Conservation (phyloP, 1,140 invertebrate genomes). For the Drosophila mayri region DNA sequence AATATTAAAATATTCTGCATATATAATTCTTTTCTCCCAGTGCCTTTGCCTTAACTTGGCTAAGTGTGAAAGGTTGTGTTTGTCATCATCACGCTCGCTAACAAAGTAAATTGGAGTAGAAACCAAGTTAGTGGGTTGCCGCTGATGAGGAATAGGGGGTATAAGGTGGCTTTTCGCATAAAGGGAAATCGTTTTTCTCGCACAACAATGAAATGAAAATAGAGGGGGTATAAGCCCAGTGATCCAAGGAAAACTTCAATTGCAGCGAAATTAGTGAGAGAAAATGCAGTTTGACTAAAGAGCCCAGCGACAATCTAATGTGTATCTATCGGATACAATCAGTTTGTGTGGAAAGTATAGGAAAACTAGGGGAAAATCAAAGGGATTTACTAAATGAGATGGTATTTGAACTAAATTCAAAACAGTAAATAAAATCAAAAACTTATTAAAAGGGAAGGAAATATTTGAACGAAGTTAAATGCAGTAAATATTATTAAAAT, state of each 20-base stretch:
- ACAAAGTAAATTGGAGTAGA: constrained; percentile 42
- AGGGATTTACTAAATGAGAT: background rate
- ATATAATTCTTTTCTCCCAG: background rate
- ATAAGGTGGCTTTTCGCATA: constrained; percentile 42
- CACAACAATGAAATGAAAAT: constrained; percentile 54
- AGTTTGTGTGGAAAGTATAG: background rate
- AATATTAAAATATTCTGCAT: background rate
- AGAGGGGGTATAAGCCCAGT: constrained; percentile 15
- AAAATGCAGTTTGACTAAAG: constrained; percentile 35
- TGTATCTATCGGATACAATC: constrained; percentile 7
- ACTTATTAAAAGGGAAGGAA: too few species aligned
- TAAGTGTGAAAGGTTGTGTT: constrained; percentile 74
- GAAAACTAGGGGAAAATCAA: background rate
- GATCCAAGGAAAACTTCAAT: constrained; percentile 42
- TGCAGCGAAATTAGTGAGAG: constrained; percentile 17
- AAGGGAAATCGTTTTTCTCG: constrained; percentile 61
- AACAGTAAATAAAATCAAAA: background rate
- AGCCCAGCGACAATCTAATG: constrained; percentile 19
- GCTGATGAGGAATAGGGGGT: constrained; percentile 30
- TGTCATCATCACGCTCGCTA: constrained; percentile 58
- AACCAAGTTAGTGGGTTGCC: constrained; percentile 49
- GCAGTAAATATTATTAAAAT: too few species aligned
- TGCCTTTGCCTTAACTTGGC: constrained; percentile 22
- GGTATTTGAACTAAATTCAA: background rate
- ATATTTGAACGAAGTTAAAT: too few species aligned